A percentile compares a stretch with the other conserved stretches of the same genome.
phyloP scores from a whole-genome alignment of 2,113 vertebrate species.

The Rhizomys pruinosus region DNA sequence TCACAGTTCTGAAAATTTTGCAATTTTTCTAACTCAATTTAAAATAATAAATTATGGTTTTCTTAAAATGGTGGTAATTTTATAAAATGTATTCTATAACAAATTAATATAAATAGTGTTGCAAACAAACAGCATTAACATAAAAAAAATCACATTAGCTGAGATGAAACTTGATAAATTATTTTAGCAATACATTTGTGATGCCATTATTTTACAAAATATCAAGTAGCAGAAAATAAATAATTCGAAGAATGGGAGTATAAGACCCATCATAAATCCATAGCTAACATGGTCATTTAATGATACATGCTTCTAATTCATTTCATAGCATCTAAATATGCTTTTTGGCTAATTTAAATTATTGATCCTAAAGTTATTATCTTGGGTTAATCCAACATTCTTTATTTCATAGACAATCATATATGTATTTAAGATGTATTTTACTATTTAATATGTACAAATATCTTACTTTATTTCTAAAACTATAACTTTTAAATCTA shows the following conservation, averaged over 20 bases:
- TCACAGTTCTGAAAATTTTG: background rate
- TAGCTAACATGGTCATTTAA: background rate
- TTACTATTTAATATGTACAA: background rate
- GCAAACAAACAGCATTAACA: background rate
- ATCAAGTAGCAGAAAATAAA: background rate
- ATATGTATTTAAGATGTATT: slow-evolving; percentile 3
- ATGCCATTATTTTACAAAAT: slow-evolving; percentile 20
- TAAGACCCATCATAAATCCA: background rate
- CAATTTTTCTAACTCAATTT: slow-evolving; percentile 23
- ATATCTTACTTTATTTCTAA: slow-evolving; percentile 30
- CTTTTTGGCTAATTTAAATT: slow-evolving; percentile 48
- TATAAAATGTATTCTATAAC: slow-evolving; percentile 5
- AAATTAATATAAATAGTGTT: background rate
- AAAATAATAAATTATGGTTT: slow-evolving; percentile 42
- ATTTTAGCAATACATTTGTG: slow-evolving; percentile 26
- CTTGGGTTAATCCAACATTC: slow-evolving; percentile 28
- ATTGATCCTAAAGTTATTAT: slow-evolving; percentile 14
- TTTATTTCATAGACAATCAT: slow-evolving; percentile 16
- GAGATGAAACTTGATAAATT: background rate
- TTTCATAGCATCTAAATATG: background rate
- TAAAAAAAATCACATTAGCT: background rate
- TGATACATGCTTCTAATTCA: background rate
- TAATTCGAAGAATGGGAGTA: background rate
- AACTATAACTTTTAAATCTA: background rate
- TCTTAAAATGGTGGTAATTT: background rate